Evolutionary conservation across 2,113 vertebrate genomes (phyloP).

Genomic region (Apteryx owenii): DNA sequence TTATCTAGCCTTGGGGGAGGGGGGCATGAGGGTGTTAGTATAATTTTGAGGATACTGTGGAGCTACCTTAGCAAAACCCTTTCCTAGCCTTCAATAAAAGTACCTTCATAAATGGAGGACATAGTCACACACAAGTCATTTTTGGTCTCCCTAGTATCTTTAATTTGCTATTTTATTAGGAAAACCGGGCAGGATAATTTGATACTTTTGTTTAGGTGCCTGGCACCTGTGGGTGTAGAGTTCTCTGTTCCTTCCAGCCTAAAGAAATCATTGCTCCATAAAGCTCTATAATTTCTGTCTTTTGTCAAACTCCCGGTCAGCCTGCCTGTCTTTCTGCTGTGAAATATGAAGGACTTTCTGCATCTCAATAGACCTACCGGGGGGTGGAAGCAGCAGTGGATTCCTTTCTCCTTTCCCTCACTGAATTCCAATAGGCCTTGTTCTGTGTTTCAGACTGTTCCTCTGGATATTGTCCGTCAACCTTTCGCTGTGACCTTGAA

Average conservation of each 20-base stretch:
- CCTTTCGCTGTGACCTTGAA: neutral
- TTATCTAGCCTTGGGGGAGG: no score
- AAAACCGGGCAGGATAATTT: neutral
- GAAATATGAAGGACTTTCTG: neutral
- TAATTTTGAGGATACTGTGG: neutral
- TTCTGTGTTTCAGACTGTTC: neutral
- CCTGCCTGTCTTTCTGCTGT: neutral
- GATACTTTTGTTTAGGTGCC: neutral
- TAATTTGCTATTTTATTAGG: neutral
- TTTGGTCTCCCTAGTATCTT: neutral
- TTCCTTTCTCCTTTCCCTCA: neutral
- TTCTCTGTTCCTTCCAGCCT: neutral
- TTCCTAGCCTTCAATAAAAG: neutral
- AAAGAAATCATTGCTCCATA: neutral
- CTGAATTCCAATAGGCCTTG: neutral
- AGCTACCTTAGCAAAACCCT: neutral
- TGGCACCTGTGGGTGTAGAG: neutral
- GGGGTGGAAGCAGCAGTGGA: neutral
- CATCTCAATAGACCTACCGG: neutral
- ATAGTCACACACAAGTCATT: fast-evolving
- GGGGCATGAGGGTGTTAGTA: neutral
- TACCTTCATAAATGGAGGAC: neutral
- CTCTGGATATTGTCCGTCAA: neutral
- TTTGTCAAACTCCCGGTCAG: neutral
- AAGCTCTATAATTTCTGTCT: neutral